Evolutionary conservation across 2,888 invertebrate species (phyloP), one percentile per base, ranked within the genome.

Genomic region (Chrysomela aeneicollis): DNA sequence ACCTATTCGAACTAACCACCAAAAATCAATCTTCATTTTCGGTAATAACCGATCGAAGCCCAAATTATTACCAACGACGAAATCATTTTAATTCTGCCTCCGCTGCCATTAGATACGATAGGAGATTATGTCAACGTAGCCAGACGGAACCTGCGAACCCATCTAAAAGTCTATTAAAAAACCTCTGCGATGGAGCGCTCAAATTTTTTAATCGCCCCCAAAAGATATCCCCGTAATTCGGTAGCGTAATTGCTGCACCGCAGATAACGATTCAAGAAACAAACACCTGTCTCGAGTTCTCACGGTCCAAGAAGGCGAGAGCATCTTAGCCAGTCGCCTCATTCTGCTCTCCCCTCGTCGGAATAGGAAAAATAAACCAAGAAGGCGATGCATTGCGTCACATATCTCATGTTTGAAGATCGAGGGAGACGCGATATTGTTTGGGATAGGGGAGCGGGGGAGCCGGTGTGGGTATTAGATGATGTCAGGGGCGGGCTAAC

Each of bases 231-330:
- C 71, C 77, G 77, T 77, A 81, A 81, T 78, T 76, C 81, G 78
- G 81, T 80, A 81, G 81, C 81, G 79, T 78, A 79, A 79, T 80
- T 78, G 79, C 74, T 75, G 74, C 73, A 72, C 73, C 75, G 74
- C 76, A 74, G 79, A 80, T 78, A 77, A 78, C 76, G 79, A 78
- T 77, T 77, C 54, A 73, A 72, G 73, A 78, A 78, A 79, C 81
- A 78, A 78, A 79, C 81, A 81, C 81, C 81, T 81, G 81, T 79
- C 78, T 74, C 69, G 59, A 72, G 75, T 81, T 81, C 81, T 79
- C 81, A 80, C 80, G 80, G 79, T 79, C 74, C 68, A 49, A 26
- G 26, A 26, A 26, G 26, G 26, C 69, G 42, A 59, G 63, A 66
- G 65, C 63, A 63, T 66, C 68, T 68, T 63, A 63, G 63, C n/a